Conservation (phyloP, 1,140 invertebrate species). For the Globodera ellingtonae region DNA sequence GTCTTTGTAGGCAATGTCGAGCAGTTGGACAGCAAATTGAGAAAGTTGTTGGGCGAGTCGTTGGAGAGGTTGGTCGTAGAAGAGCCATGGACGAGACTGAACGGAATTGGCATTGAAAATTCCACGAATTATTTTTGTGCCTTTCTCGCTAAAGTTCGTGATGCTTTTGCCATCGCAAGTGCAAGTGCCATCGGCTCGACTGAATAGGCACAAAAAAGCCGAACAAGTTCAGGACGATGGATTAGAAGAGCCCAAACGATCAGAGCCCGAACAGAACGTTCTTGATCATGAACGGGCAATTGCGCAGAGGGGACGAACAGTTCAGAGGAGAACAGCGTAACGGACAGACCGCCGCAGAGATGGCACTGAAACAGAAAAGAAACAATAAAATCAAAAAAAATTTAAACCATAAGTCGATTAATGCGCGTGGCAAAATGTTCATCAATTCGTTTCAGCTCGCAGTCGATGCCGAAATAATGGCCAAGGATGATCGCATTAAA, state of each 20-base stretch:
- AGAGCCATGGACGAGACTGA: slow-evolving; percentile 56
- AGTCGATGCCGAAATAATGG: slow-evolving; percentile 42
- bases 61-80: slow-evolving; percentile 54
- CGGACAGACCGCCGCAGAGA: slow-evolving; percentile 28
- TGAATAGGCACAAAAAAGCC: slow-evolving; percentile 33
- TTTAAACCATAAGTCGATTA: slow-evolving; percentile 29
- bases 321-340: slow-evolving; percentile 21
- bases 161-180: slow-evolving; percentile 24
- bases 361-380: slow-evolving; percentile 20
- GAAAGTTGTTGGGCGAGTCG: slow-evolving; percentile 40
- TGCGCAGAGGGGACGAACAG: slow-evolving; percentile 9
- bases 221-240: slow-evolving; percentile 20
- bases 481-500: slow-evolving; percentile 58
- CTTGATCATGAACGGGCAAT: slow-evolving; percentile 3
- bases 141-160: slow-evolving; percentile 25
- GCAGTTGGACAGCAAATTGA: slow-evolving; percentile 38
- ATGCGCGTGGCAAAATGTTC: slow-evolving; percentile 23
- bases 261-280: slow-evolving; percentile 13
- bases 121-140: not conserved
- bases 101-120: not conserved
- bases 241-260: slow-evolving; percentile 32
- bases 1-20: slow-evolving; percentile 44
- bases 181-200: slow-evolving; percentile 28
- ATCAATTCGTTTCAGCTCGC: slow-evolving; percentile 24
- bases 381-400: not conserved